Base-by-base conservation (phyloP, 2,797 vertebrate species). In the Lutjanus argentimaculatus region DNA sequence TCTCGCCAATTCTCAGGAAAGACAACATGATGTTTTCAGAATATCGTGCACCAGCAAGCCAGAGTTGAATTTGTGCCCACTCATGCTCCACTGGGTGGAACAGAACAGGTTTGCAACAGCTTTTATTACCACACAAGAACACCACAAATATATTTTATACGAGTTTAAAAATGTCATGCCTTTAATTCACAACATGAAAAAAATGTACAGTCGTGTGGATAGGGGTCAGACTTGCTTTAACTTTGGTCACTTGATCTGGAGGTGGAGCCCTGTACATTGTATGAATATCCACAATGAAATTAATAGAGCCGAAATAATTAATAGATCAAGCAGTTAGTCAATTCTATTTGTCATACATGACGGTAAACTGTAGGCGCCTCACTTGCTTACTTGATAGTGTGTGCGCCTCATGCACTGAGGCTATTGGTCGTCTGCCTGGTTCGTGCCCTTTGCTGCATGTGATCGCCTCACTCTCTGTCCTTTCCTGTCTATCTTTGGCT, bases 1-100 rank as follows among this genome's bases (percentile, higher is more conserved):
- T 84, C 87, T 75, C 76, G 82, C 89, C 89, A 91, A 88, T 88
- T 92, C 80, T 84, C 85, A 74, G 83, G 76, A 86, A 89, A 92
- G 86, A 77, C 91, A 85, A 83, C 82, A 74, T 86, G 89, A 90
- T 89, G 83, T 92, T 88, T 90, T 89, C 73, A 87, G 64, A 85
- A 85, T 90, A 57, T 82, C 72, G 40, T 87, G 87, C 89, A 81
- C 80, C 77, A 89, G 85, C 79, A 87, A 83, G 79, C 68, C 72
- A 58, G 65, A 83, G 79, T 86, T 90, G 82, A 92, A 85, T 21
- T 48, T 21, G 36, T 86, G 86, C 92, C 86, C 67, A 62, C 42
- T 88, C 10, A 0, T n/a, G 57, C 72, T 80, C 58, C 67, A 45
- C 51, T 83, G 82, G 84, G 87, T 83, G 74, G 72, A 90, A 81